phyloP scores from a whole-genome alignment of 2,888 invertebrate genomes.

The Perizoma affinitatum region DNA sequence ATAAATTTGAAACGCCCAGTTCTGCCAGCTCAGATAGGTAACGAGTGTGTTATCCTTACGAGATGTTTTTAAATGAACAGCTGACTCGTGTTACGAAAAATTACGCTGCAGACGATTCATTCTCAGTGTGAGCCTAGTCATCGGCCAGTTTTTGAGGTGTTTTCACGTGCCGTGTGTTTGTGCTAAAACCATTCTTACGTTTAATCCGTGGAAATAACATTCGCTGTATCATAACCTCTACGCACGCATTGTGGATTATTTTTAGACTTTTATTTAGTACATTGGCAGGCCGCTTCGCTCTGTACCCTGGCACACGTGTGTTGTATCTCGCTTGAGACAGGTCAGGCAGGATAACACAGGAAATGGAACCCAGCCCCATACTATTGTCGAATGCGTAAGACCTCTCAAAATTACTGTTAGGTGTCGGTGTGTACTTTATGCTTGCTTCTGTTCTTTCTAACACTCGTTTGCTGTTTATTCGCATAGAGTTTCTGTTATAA shows the following conservation, averaged over 20 bases:
- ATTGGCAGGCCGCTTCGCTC: constrained; percentile 69
- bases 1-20: constrained; percentile 92
- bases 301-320: constrained; percentile 71
- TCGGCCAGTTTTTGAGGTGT: constrained; percentile 53
- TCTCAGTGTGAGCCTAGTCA: constrained; percentile 64
- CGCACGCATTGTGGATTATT: constrained; percentile 74
- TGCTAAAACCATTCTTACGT: constrained; percentile 48
- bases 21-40: constrained; percentile 97
- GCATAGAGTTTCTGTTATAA: constrained; percentile 36
- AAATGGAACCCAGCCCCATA: constrained; percentile 66
- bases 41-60: constrained; percentile 66
- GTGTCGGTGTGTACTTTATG: constrained; percentile 52
- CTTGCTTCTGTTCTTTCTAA: constrained; percentile 48
- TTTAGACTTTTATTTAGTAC: constrained; percentile 77
- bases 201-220: constrained; percentile 50
- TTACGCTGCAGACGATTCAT: constrained; percentile 53
- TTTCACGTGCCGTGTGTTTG: constrained; percentile 57
- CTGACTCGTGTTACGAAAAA: constrained; percentile 71
- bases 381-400: constrained; percentile 75
- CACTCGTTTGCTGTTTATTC: constrained; percentile 42
- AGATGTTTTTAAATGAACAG: constrained; percentile 76
- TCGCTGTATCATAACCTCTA: constrained; percentile 70
- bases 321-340: constrained; percentile 49
- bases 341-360: constrained; percentile 48
- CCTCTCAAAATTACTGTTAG: constrained; percentile 49